Evolutionary conservation across 2,113 vertebrate genomes (phyloP), one percentile per base, ranked within the genome.

Genomic region (Dipodomys merriami): DNA sequence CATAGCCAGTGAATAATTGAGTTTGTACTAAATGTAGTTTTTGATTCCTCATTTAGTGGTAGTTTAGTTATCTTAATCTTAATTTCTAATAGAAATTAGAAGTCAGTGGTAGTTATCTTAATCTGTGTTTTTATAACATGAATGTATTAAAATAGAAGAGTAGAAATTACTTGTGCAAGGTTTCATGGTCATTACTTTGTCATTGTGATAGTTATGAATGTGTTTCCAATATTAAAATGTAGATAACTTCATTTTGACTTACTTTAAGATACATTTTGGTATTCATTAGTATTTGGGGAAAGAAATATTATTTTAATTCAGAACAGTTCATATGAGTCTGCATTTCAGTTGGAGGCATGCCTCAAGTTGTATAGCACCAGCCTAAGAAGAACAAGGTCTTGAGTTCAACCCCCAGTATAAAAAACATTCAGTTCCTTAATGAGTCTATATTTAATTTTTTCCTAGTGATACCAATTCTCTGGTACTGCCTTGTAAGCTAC

Each of bases 161-260:
- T 23, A 33, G 46, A 85, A 89, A 69, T 65, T 12, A 22, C 79
- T 22, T 44, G 30, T 33, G 27, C 23, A 20, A 27, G 29, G 1
- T 7, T 57, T 93, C 87, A 46, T 29, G 67, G 25, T 30, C 68
- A 35, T 33, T 64, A 30, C 73, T 87, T 87, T n/a, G 84, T 19
- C 18, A 69, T 60, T 80, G 15, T 62, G 68, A 25, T 25, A 76
- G 15, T 85, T 69, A 91, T 11, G 2, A 90, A 71, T 77, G 25
- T 83, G 57, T 89, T 81, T 91, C 64, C 64, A 88, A 95, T 80
- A 27, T 64, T 90, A 8, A 67, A 82, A 76, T 67, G 22, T 19
- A 2, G 2, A n/a, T 60, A 12, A 44, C 27, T 67, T 91, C 3
- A 44, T 9, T 69, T 12, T 90, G 69, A 18, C 5, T 86, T 84